Evolutionary conservation across 1,140 invertebrate species (phyloP).

Genomic region (Eueides isabella): DNA sequence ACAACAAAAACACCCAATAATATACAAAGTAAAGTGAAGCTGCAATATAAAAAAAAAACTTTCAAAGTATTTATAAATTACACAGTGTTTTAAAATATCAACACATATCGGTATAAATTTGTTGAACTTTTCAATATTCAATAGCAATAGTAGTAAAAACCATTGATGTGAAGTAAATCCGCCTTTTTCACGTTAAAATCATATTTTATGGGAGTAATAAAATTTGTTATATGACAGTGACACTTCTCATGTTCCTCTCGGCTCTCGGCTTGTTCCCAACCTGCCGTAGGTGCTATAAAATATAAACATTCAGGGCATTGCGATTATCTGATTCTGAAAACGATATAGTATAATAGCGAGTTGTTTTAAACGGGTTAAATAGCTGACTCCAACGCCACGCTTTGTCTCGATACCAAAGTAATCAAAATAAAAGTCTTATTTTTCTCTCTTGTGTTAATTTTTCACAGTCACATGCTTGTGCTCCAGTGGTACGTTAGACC

Average conservation of each 20-base stretch:
- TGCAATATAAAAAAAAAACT: too few species aligned
- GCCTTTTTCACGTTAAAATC: background rate
- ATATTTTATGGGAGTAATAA: conserved; percentile 3
- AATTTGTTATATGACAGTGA: background rate
- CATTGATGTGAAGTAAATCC: conserved; percentile 2
- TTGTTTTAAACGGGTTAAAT: background rate
- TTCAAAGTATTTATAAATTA: too few species aligned
- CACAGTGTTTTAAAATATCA: too few species aligned
- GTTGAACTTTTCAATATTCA: conserved; percentile 3
- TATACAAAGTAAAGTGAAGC: too few species aligned
- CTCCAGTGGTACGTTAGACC: too few species aligned
- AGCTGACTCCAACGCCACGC: too few species aligned
- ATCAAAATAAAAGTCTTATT: too few species aligned
- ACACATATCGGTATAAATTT: background rate
- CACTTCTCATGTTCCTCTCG: background rate
- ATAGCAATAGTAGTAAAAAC: background rate
- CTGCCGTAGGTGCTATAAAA: background rate
- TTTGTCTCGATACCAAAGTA: too few species aligned
- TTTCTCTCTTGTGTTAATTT: too few species aligned
- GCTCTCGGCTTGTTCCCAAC: background rate
- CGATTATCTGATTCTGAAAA: background rate
- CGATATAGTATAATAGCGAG: background rate
- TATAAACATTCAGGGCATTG: background rate
- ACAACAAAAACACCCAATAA: too few species aligned
- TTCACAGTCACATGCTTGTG: too few species aligned